These are phyloP conservation scores for Poeciliopsis retropinna DNA, from an alignment of 2,113 vertebrate species.

Conservation along the genomic window DNA sequence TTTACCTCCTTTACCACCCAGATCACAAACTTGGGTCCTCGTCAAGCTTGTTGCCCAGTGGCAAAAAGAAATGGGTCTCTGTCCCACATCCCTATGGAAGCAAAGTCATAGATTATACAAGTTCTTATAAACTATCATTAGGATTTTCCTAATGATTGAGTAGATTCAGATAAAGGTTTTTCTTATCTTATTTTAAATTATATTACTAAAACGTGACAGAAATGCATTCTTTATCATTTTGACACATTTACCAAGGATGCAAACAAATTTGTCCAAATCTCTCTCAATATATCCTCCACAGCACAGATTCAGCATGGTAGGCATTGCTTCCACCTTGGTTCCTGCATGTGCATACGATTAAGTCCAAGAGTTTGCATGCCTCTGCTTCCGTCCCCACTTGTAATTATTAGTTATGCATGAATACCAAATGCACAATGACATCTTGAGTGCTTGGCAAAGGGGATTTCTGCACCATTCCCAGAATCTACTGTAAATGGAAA, in stretches of 20 bases:
- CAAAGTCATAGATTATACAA: neutral
- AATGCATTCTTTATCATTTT: too few species aligned
- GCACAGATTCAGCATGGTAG: constrained; percentile 54
- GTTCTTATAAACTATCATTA: too few species aligned
- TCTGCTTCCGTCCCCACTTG: constrained; percentile 58
- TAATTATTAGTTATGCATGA: constrained; percentile 80
- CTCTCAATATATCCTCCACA: constrained; percentile 22
- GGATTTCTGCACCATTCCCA: constrained; percentile 62
- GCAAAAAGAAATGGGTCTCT: neutral
- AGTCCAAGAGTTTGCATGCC: constrained; percentile 27
- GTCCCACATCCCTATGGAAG: neutral
- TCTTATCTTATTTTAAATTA: too few species aligned
- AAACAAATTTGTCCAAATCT: neutral
- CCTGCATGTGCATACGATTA: constrained; percentile 17
- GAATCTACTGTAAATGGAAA: constrained; percentile 51
- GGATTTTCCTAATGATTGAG: too few species aligned
- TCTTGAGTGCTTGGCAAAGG: constrained; percentile 73
- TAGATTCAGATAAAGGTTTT: too few species aligned
- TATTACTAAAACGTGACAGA: too few species aligned
- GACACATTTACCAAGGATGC: neutral
- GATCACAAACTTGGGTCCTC: neutral
- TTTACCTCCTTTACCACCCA: neutral
- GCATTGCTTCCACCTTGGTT: constrained; percentile 22
- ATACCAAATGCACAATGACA: constrained; percentile 77
- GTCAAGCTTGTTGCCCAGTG: neutral